Base-by-base conservation (phyloP, 2,888 invertebrate genomes). In the Punctoribates punctum region DNA sequence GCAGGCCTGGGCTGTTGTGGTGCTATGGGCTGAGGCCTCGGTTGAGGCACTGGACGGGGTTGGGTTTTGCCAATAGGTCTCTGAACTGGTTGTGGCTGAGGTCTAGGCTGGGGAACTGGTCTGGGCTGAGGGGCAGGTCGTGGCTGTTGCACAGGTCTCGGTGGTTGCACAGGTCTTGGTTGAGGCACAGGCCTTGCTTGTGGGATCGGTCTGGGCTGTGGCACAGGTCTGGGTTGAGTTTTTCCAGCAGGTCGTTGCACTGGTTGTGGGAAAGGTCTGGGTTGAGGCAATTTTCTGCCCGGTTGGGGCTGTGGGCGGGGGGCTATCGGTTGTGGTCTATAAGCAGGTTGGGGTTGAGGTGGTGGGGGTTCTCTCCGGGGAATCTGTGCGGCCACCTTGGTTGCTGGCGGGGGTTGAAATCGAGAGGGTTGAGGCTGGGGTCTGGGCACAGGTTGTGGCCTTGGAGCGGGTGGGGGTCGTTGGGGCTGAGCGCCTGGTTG, bases 291-390 rank as follows among this genome's bases (percentile, higher is more conserved):
- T 48, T 42, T 54, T 29, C 67, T 27, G 11, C 38, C 48, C 17
- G 48, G 73, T 42, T 27, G 75, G 27, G 27, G 34, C n/a, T 51
- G 73, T 42, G 57, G 75, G 17, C 25, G 42, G 20, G 48, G 74
- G 6, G 9, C 54, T 20, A 17, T 5, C 6, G 38, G 74, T 20
- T n/a, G 27, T 51, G 54, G 54, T 51, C 51, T 51, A 25, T 27
- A 27, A 25, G 27, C 29, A 23, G 54, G 74, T 29, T 73, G 74
- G 20, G 34, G 20, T 34, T 74, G 60, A n/a, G 38, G 62, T 20
- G 57, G 27, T 27, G 60, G 25, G 11, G 62, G 29, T 34, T 62
- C 27, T 29, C 62, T 15, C 9, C 17, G 62, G 1, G 62, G 62
- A n/a, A 62, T 34, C 1, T 29, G 17, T 1, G 62, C 23, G 2